phyloP scores from a whole-genome alignment of 2,888 invertebrate genomes.

The Amphipoea oculea region DNA sequence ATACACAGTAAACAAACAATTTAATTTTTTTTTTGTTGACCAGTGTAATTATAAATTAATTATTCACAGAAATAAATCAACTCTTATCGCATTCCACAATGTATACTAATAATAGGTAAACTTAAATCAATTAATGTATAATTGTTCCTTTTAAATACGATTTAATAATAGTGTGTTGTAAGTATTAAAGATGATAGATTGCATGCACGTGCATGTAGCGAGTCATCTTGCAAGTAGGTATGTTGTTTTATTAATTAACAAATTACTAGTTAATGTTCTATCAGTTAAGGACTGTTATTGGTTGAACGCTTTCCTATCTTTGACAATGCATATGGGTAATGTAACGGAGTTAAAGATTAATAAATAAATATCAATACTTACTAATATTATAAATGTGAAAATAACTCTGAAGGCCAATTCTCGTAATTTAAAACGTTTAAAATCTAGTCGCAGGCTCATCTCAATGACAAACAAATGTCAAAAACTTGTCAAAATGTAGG shows the following conservation, averaged over 20 bases:
- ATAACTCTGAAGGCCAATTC: too few relatives aligned
- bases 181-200: background rate
- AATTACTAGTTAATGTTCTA: background rate
- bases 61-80: background rate
- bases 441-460: too few relatives aligned
- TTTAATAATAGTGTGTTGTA: constrained; percentile 2
- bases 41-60: background rate
- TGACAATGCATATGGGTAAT: background rate
- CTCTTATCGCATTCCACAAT: background rate
- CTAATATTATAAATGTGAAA: too few relatives aligned
- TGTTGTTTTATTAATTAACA: background rate
- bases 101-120: background rate
- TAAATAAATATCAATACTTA: too few relatives aligned
- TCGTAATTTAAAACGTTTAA: too few relatives aligned
- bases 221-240: background rate
- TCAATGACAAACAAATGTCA: too few relatives aligned
- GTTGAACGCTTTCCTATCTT: background rate
- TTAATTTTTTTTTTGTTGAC: too few relatives aligned
- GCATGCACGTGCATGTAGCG: background rate
- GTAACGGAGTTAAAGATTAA: too few relatives aligned
- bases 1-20: too few relatives aligned
- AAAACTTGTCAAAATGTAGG: too few relatives aligned
- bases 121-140: background rate
- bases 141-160: too few relatives aligned
- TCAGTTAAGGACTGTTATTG: background rate